Evolutionary conservation across 2,888 invertebrate species (phyloP).

Genomic region (Timema cristinae): DNA sequence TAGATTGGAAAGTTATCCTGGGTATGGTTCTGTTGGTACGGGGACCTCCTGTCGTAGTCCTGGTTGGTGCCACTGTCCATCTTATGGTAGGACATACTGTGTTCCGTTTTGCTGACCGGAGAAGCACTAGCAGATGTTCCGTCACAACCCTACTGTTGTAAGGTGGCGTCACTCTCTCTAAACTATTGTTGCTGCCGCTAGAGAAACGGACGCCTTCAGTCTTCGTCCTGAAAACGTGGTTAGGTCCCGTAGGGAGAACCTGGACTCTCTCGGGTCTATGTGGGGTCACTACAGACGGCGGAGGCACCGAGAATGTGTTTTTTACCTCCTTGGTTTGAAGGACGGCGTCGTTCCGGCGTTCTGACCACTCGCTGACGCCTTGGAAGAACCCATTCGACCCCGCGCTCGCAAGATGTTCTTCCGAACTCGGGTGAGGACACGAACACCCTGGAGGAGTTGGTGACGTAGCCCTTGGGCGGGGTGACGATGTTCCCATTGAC

Average conservation of each 20-base stretch:
- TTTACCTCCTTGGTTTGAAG: slow-evolving; percentile 8
- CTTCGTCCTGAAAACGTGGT: slow-evolving; percentile 34
- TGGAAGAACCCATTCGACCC: slow-evolving; percentile 42
- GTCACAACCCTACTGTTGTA: not conserved
- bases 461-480: slow-evolving; percentile 41
- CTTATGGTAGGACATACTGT: too few relatives aligned
- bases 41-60: not conserved
- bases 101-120: too few relatives aligned
- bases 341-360: slow-evolving; percentile 38
- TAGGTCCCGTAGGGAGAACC: slow-evolving; percentile 38
- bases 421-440: slow-evolving; percentile 52
- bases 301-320: not conserved
- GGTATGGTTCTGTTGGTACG: not conserved
- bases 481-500: slow-evolving; percentile 18
- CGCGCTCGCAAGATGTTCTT: slow-evolving; percentile 3
- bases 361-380: slow-evolving; percentile 77
- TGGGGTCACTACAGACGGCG: slow-evolving; percentile 8
- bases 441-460: slow-evolving; percentile 52
- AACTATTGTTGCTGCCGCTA: slow-evolving; percentile 20
- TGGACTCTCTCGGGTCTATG: slow-evolving; percentile 34
- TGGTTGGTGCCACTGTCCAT: not conserved
- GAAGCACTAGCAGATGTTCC: too few relatives aligned
- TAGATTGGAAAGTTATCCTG: too few relatives aligned
- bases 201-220: slow-evolving; percentile 10
- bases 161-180: slow-evolving; percentile 17